These are phyloP conservation scores for Papio anubis DNA, from an alignment of 2,113 vertebrate genomes.

Conservation along the genomic window DNA sequence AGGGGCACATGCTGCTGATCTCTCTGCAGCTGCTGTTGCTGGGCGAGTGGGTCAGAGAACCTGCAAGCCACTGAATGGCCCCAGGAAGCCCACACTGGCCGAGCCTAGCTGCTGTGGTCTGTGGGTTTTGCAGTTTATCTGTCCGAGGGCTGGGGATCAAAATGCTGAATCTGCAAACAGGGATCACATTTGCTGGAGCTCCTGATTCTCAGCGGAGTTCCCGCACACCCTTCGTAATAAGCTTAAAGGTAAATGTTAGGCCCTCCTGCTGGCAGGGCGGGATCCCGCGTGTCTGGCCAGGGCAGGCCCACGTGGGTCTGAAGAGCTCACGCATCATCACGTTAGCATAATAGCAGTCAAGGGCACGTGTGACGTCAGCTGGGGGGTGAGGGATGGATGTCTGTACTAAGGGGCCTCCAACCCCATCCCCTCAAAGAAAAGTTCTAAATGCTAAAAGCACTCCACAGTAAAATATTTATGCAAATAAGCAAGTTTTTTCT, in stretches of 20 bases:
- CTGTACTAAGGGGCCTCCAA: rapidly evolving
- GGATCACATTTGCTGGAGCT: constrained; percentile 46
- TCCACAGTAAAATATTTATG: constrained; percentile 77
- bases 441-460: constrained; percentile 55
- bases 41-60: constrained; percentile 43
- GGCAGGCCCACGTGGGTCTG: not conserved
- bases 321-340: not conserved
- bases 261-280: not conserved
- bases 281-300: rapidly evolving
- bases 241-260: constrained; percentile 66
- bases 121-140: constrained; percentile 64
- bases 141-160: constrained; percentile 62
- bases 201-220: constrained; percentile 55
- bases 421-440: constrained; percentile 50
- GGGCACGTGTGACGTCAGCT: not conserved
- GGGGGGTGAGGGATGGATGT: not conserved
- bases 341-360: constrained; percentile 3
- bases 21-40: constrained; percentile 22
- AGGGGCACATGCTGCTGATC: not conserved
- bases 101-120: not conserved
- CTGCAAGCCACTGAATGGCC: not conserved
- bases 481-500: constrained; percentile 77
- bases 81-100: not conserved
- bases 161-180: constrained; percentile 68
- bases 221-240: not conserved